Evolutionary conservation across 2,797 vertebrate species (phyloP).

Genomic region (Chaunax sp.): DNA sequence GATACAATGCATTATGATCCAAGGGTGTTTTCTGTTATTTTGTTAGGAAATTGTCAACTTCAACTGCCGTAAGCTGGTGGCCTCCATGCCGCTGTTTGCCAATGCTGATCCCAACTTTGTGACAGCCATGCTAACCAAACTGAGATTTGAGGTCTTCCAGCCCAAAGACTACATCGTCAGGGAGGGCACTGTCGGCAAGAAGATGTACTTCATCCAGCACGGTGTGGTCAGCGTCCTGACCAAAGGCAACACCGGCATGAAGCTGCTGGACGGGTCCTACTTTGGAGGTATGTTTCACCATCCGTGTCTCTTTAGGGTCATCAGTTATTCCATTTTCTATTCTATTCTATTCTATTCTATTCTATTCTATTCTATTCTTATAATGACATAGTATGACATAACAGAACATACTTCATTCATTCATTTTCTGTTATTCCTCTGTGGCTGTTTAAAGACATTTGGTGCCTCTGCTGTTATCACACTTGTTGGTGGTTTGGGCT

Average conservation of each 20-base stretch:
- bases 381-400: background rate
- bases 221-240: conserved; percentile 92
- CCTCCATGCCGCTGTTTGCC: conserved; percentile 94
- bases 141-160: conserved; percentile 95
- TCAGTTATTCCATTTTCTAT: too few species aligned
- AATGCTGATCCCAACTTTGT: conserved; percentile 96
- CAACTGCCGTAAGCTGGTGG: conserved; percentile 95
- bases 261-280: conserved; percentile 92
- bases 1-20: too few species aligned
- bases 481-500: conserved; percentile 1
- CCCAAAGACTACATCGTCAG: conserved; percentile 91
- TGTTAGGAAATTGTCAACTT: conserved; percentile 94
- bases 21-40: background rate
- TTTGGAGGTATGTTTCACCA: conserved; percentile 89
- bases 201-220: conserved; percentile 98
- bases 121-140: conserved; percentile 94
- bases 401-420: too few species aligned
- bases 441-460: conserved; percentile 32
- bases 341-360: background rate
- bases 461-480: conserved; percentile 2
- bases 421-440: conserved; percentile 29
- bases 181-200: conserved; percentile 94
- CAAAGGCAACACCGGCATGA: conserved; percentile 93
- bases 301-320: background rate
- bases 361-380: background rate